Evolutionary conservation across 2,888 invertebrate species (phyloP).

Genomic region (Nephrotoma appendiculata): DNA sequence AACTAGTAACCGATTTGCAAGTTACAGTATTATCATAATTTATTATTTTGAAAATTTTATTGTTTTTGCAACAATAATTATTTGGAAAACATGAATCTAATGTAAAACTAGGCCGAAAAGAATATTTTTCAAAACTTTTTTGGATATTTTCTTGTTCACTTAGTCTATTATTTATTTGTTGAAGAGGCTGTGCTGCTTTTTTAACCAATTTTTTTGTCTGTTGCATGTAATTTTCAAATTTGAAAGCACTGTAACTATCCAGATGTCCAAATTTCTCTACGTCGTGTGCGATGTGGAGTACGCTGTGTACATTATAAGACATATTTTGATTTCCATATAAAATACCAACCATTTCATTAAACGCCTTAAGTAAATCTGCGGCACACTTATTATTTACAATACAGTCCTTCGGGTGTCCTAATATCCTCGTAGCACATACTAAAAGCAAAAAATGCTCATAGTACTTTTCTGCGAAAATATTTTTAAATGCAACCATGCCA

Average conservation of each 20-base stretch:
- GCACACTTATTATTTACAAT: slow-evolving; percentile 1
- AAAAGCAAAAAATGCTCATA: too few relatives aligned
- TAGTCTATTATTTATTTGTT: slow-evolving; percentile 1
- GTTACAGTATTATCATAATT: not conserved
- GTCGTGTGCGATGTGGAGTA: slow-evolving; percentile 9
- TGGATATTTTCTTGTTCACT: not conserved
- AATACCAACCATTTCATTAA: slow-evolving; percentile 7
- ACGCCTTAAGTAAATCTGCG: slow-evolving; percentile 7
- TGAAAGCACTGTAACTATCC: not conserved
- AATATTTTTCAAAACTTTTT: not conserved
- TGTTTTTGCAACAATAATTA: not conserved
- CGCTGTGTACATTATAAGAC: slow-evolving; percentile 12
- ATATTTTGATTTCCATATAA: slow-evolving; percentile 11
- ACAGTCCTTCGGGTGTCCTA: not conserved
- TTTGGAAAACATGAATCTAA: not conserved
- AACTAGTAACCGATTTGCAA: not conserved
- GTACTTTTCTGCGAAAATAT: not conserved
- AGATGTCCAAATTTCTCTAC: slow-evolving; percentile 5
- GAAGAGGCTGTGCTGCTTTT: not conserved
- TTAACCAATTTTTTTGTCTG: not conserved
- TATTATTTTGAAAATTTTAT: too few relatives aligned
- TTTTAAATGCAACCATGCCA: not conserved
- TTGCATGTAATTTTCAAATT: not conserved
- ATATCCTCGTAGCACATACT: not conserved
- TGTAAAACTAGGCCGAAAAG: not conserved